Evolutionary conservation across 2,888 invertebrate genomes (phyloP), one percentile per base, ranked within the genome.

Genomic region (Nemotelus nigrinus): DNA sequence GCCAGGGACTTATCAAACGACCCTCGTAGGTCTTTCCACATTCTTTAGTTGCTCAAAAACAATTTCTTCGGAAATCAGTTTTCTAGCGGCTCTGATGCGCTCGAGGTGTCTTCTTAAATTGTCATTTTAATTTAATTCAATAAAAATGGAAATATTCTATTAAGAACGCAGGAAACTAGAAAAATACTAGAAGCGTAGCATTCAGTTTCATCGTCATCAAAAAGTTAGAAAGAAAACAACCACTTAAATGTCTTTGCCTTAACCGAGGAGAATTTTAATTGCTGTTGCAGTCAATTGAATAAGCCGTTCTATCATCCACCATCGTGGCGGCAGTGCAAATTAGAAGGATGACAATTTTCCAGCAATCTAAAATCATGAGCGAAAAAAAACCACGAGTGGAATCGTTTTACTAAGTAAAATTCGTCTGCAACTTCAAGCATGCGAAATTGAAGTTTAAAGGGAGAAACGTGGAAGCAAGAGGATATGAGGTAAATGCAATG

Each of bases 181-280:
- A 25, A 25, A 25, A 25, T 25, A 25, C 25, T 25, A 25, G 25
- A 25, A 25, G 25, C 0, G 25, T 25, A 25, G 25, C 25, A 25
- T 25, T 25, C 25, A 25, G 25, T 25, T 25, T 25, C 25, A 25
- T 25, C 25, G 25, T 25, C 25, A 1, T 25, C 25, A 25, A 43
- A 64, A 44, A 10, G 45, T 44, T 45, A 64, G 43, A 45, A 64
- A 45, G n/a, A 48, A 67, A 67, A 67, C 44, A 67, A 67, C 67
- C 67, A 67, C 67, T 67, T 67, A 67, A 67, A 67, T 50, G 45
- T 67, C 50, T 48, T 25, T 25, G 67, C 44, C 5, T 63, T 25
- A 8, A 10, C 48, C 25, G 7, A 45, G 39, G 50, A 67, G 50
- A 67, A 48, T 47, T 25, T 67, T 67, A 67, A 67, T 67, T 67